These are phyloP conservation scores for Myiozetetes cayanensis DNA, from an alignment of 2,113 vertebrate species.

Conservation along the genomic window DNA sequence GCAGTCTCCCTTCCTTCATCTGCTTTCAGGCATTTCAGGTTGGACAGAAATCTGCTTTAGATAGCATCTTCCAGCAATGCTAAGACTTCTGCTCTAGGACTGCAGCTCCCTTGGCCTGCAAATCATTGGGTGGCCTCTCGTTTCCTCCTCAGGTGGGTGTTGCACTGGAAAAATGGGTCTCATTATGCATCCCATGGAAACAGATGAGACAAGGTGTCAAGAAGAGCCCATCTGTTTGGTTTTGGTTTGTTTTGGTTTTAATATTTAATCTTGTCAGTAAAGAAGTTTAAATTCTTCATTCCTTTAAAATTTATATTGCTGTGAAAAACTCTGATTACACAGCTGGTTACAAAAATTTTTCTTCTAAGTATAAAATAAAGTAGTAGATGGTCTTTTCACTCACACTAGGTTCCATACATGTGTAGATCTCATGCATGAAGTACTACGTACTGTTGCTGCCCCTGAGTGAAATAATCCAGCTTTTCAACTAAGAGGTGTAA, in stretches of 20 bases:
- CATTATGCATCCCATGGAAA: not conserved
- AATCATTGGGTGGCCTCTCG: not conserved
- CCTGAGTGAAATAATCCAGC: not conserved
- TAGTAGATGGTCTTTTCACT: not conserved
- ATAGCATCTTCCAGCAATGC: not conserved
- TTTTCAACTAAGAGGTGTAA: not conserved
- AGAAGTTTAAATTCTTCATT: not conserved
- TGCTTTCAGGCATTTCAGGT: not conserved
- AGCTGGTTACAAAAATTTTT: not conserved
- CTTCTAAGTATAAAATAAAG: not conserved
- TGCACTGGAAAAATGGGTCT: not conserved
- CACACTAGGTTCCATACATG: rapidly evolving
- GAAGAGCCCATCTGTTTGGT: not conserved
- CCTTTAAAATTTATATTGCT: not conserved
- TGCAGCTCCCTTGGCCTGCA: not conserved
- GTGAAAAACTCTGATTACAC: not conserved
- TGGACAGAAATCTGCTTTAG: not conserved
- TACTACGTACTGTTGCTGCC: not conserved
- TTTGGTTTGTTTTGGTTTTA: not conserved
- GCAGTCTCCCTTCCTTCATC: not conserved
- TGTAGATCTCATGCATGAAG: not conserved
- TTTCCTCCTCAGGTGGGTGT: not conserved
- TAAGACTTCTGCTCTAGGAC: not conserved
- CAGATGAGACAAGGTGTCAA: not conserved
- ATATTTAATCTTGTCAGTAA: not conserved